Evolutionary conservation across 2,888 invertebrate species (phyloP).

Genomic region (Oxytorus armatus): DNA sequence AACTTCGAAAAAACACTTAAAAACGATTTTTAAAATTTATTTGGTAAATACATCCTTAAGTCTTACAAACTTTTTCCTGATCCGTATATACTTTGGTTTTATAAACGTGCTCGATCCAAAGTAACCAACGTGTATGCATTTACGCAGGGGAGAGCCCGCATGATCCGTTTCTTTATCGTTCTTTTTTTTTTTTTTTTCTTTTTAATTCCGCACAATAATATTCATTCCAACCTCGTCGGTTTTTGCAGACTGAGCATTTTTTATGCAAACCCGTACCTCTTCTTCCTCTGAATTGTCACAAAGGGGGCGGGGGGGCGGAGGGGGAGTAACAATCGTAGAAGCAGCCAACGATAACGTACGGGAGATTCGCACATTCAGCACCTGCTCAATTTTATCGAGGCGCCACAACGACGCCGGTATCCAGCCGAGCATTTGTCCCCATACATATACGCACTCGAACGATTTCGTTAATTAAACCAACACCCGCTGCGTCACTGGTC

Average conservation of each 20-base stretch:
- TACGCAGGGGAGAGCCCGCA: constrained; percentile 38
- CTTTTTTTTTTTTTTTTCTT: constrained; percentile 6
- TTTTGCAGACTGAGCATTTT: constrained; percentile 14
- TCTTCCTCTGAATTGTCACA: background rate
- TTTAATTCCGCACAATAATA: constrained; percentile 35
- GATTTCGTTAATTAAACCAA: background rate
- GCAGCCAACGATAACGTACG: constrained; percentile 6
- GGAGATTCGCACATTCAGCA: constrained; percentile 40
- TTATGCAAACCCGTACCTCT: constrained; percentile 12
- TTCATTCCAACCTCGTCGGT: constrained; percentile 56
- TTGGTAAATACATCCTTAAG: too few relatives aligned
- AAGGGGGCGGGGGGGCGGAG: background rate
- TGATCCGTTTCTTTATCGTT: constrained; percentile 3
- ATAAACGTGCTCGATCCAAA: too few relatives aligned
- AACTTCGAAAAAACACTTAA: too few relatives aligned
- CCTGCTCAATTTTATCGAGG: constrained; percentile 54
- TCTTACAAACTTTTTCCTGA: too few relatives aligned
- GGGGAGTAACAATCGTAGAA: background rate
- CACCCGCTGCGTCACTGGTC: background rate
- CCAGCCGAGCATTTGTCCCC: too few relatives aligned
- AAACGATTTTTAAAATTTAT: too few relatives aligned
- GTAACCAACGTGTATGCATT: constrained; percentile 6
- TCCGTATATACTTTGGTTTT: too few relatives aligned
- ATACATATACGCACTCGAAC: too few relatives aligned
- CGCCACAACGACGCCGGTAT: constrained; percentile 38